Percentiles rank a stretch among this genome's conserved stretches.
Conservation (phyloP, 64 coral and sea anemone genomes). For the Platygyra sinensis region DNA sequence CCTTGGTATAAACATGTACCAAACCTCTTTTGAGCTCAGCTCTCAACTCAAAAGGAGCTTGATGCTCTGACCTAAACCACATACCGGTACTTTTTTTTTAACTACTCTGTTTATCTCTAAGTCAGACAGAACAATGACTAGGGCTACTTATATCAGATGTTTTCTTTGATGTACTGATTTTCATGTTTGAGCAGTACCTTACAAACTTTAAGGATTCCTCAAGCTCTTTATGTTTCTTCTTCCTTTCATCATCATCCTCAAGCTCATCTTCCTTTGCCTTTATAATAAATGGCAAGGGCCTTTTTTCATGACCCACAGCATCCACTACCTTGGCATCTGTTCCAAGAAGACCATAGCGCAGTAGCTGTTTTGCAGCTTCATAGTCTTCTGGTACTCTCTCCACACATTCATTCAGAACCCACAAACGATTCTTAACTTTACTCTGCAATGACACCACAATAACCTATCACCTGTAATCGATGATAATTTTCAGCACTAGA, state of each 20-base stretch:
- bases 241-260: conserved; percentile 45
- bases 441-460: conserved; percentile 46
- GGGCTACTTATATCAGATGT: neutral
- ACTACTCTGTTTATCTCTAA: no score
- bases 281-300: conserved; percentile 72
- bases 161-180: neutral
- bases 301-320: conserved; percentile 55
- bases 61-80: no score
- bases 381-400: conserved; percentile 91
- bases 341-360: conserved; percentile 90
- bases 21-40: no score
- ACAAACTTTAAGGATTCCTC: conserved; percentile 79
- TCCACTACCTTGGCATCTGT: conserved; percentile 65
- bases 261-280: conserved; percentile 47
- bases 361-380: conserved; percentile 82
- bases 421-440: conserved; percentile 97
- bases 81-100: no score
- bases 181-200: conserved; percentile 29
- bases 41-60: no score
- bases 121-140: no score
- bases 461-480: neutral
- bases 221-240: conserved; percentile 37
- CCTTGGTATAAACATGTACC: no score
- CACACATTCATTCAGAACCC: conserved; percentile 96
- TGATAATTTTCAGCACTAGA: no score